These are phyloP conservation scores for Scophthalmus maximus DNA, from an alignment of 2,113 vertebrate genomes.

Conservation along the genomic window DNA sequence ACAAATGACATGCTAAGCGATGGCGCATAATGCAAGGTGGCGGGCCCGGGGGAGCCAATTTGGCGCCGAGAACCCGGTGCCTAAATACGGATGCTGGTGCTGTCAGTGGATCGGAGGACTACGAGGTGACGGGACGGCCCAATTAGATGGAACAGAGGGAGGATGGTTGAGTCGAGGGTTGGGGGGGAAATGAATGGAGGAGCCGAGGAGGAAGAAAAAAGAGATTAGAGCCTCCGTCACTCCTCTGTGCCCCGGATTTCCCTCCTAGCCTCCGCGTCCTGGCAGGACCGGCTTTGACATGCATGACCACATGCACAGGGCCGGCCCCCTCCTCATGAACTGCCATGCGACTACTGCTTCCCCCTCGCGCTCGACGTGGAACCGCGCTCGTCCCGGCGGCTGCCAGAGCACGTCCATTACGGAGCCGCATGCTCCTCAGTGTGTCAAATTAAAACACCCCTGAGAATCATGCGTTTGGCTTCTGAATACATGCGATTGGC, in stretches of 20 bases:
- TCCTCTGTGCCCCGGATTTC: background rate
- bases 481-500: conserved; percentile 50
- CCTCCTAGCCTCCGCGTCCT: background rate
- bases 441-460: conserved; percentile 27
- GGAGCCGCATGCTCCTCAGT: background rate
- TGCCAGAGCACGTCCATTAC: conserved; percentile 47
- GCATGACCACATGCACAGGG: conserved; percentile 24
- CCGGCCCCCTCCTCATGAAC: conserved; percentile 18
- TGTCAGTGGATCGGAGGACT: conserved; percentile 29
- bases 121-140: conserved; percentile 14
- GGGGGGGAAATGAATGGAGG: background rate
- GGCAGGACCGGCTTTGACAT: conserved; percentile 34
- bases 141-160: conserved; percentile 28
- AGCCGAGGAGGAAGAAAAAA: background rate
- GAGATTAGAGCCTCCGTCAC: background rate
- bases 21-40: conserved; percentile 52
- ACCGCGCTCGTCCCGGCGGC: conserved; percentile 36
- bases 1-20: conserved; percentile 63
- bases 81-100: conserved; percentile 26
- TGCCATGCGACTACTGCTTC: conserved; percentile 29
- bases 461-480: conserved; percentile 14
- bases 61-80: conserved; percentile 1
- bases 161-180: background rate
- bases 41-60: conserved; percentile 16
- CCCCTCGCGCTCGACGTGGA: conserved; percentile 14